phyloP scores from a whole-genome alignment of 2,888 invertebrate species.

The Drosophila mimica region DNA sequence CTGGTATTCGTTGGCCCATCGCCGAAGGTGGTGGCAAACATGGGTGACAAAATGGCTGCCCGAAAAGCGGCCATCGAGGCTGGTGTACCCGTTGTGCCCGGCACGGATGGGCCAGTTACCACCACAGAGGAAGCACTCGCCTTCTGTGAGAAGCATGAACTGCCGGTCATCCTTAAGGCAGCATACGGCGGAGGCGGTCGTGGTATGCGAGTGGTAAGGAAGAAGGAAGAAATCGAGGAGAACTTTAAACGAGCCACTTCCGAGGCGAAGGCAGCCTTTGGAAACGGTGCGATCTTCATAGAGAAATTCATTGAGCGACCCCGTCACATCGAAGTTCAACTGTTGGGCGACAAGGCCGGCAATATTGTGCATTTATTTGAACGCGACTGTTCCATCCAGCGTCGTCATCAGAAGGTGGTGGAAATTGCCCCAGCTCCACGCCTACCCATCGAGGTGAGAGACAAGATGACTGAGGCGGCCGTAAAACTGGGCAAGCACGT shows the following conservation, averaged over 20 bases:
- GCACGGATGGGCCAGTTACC: conserved; percentile 96
- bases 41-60: conserved; percentile 99
- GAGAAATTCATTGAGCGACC: conserved; percentile 99
- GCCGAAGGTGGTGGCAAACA: conserved; percentile 96
- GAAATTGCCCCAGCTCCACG: conserved; percentile 99
- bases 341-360: conserved; percentile 94
- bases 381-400: conserved; percentile 98
- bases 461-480: conserved; percentile 96
- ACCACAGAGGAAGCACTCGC: conserved; percentile 93
- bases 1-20: conserved; percentile 98
- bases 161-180: conserved; percentile 99
- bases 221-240: conserved; percentile 96
- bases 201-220: conserved; percentile 95
- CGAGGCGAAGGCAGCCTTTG: conserved; percentile 98
- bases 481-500: conserved; percentile 95
- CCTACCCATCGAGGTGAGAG: conserved; percentile 90
- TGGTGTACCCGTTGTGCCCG: conserved; percentile 96
- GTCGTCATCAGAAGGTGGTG: conserved; percentile 99
- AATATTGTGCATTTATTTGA: conserved; percentile 98
- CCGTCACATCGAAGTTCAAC: conserved; percentile 95
- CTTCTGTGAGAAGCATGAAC: conserved; percentile 96
- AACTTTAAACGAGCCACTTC: conserved; percentile 96
- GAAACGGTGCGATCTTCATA: conserved; percentile 99
- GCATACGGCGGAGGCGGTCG: conserved; percentile 99
- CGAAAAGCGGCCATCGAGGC: conserved; percentile 97